Evolutionary conservation across 1,140 invertebrate species (phyloP).

Genomic region (Diorhabda elongata): DNA sequence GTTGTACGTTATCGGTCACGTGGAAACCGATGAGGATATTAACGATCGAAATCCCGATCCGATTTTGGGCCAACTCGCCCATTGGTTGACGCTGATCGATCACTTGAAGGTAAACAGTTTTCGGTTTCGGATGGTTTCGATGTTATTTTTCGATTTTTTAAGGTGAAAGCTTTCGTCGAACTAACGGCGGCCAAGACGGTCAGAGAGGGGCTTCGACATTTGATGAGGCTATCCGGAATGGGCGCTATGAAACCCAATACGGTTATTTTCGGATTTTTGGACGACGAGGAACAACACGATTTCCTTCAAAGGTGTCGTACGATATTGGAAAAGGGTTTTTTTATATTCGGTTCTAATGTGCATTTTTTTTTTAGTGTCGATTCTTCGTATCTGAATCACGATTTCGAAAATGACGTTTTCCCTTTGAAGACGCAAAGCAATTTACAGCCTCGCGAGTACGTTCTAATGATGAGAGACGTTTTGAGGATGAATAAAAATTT

Average conservation of each 20-base stretch:
- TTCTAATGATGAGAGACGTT: constrained; percentile 81
- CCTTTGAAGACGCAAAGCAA: constrained; percentile 44
- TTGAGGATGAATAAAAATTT: constrained; percentile 93
- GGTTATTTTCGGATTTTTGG: constrained; percentile 86
- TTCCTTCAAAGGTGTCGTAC: constrained; percentile 62
- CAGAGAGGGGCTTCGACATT: constrained; percentile 85
- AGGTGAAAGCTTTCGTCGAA: constrained; percentile 95
- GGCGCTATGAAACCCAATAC: constrained; percentile 99
- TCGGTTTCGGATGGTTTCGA: background rate
- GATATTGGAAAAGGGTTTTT: background rate
- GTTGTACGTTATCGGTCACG: constrained; percentile 90
- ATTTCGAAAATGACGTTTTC: constrained; percentile 46
- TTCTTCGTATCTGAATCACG: constrained; percentile 49
- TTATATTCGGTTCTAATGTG: background rate
- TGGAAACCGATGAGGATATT: constrained; percentile 56
- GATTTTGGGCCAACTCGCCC: constrained; percentile 69
- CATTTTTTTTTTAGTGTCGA: constrained; percentile 37
- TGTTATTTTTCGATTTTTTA: background rate
- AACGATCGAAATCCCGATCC: constrained; percentile 59
- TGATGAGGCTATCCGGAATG: constrained; percentile 87
- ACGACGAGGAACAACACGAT: constrained; percentile 66
- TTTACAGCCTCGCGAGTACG: constrained; percentile 68
- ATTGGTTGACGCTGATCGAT: constrained; percentile 70
- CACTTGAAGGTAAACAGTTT: constrained; percentile 35
- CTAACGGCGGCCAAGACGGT: constrained; percentile 82